A percentile compares a stretch with the other conserved stretches of the same genome.
Conservation (phyloP, 1,140 invertebrate species). For the Acyrthosiphon pisum region DNA sequence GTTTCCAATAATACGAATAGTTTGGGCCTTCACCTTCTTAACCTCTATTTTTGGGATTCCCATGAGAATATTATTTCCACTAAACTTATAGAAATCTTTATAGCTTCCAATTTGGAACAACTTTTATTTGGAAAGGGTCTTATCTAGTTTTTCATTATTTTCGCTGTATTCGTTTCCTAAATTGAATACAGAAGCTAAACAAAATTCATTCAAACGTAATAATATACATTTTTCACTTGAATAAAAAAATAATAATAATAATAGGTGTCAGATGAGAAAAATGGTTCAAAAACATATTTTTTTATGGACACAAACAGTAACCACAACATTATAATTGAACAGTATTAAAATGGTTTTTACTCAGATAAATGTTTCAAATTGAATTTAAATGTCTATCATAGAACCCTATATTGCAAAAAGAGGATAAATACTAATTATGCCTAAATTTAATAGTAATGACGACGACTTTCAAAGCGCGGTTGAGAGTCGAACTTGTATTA, state of each 20-base stretch:
- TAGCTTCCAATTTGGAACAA: conserved; percentile 30
- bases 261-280: background rate
- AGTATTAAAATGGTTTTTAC: background rate
- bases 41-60: conserved; percentile 21
- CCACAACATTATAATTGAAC: background rate
- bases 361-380: background rate
- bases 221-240: background rate
- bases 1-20: conserved; percentile 29
- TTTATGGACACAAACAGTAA: background rate
- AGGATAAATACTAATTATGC: background rate
- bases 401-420: background rate
- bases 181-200: background rate
- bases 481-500: no score
- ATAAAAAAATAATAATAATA: conserved; percentile 24
- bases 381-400: background rate
- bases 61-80: conserved; percentile 26
- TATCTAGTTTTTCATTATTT: background rate
- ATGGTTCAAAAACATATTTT: background rate
- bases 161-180: background rate
- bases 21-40: background rate
- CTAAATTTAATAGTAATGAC: no score
- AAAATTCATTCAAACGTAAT: background rate
- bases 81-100: conserved; percentile 35
- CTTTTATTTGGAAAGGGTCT: background rate
- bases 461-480: no score